A percentile compares a stretch with the other conserved stretches of the same genome.
phyloP scores from a whole-genome alignment of 2,113 vertebrate genomes.

The Vireo altiloquus region DNA sequence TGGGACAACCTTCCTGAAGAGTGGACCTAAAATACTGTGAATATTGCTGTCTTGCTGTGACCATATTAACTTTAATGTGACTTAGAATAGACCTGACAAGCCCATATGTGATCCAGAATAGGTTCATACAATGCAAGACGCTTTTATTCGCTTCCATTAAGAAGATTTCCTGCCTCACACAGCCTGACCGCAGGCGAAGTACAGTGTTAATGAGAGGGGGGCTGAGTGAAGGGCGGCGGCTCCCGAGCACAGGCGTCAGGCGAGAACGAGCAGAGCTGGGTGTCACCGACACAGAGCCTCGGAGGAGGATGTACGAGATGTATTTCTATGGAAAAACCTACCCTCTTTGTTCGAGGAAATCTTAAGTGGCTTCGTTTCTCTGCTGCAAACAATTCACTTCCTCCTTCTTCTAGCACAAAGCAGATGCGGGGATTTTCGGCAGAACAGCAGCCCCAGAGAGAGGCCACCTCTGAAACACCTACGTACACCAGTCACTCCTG shows the following conservation, averaged over 20 bases:
- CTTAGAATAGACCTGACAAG: background rate
- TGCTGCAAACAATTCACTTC: slow-evolving; percentile 50
- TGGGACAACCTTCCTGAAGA: background rate
- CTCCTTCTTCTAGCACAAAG: slow-evolving; percentile 39
- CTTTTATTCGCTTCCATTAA: background rate
- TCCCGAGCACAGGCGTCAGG: background rate
- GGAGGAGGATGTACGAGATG: background rate
- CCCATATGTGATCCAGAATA: background rate
- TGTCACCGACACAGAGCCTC: background rate
- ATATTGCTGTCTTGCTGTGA: slow-evolving; percentile 9
- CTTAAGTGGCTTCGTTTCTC: slow-evolving; percentile 35
- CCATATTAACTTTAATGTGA: background rate
- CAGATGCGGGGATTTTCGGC: slow-evolving; percentile 8
- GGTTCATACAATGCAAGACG: background rate
- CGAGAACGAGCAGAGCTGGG: background rate
- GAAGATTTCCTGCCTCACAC: background rate
- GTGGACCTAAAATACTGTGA: background rate
- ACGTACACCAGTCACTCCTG: background rate
- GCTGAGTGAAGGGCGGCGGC: background rate
- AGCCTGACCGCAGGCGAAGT: background rate
- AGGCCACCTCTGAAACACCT: slow-evolving; percentile 56
- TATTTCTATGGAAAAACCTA: background rate
- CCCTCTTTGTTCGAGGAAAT: slow-evolving; percentile 2
- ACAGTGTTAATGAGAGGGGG: background rate
- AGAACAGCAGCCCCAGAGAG: slow-evolving; percentile 35